These are phyloP conservation scores for Ciona savignyi DNA, from an alignment of 23 tunicate genomes.

Conservation along the genomic window DNA sequence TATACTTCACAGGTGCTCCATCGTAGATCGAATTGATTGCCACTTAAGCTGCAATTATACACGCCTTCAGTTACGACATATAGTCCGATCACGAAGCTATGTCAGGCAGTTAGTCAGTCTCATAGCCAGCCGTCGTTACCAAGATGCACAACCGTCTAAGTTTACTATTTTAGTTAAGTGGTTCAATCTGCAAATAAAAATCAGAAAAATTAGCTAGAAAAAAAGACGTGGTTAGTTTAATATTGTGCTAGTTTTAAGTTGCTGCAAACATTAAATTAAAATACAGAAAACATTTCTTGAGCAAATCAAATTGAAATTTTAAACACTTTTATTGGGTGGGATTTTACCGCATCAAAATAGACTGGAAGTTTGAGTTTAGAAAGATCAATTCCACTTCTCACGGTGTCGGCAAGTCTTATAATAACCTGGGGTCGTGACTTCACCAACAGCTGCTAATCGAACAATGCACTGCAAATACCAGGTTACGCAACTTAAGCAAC, in stretches of 20 bases:
- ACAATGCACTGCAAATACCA: constrained; percentile 1
- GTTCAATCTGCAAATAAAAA: too few relatives aligned
- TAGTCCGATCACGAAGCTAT: constrained; percentile 1
- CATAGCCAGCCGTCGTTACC: too few relatives aligned
- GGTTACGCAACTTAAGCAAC: neutral
- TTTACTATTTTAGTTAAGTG: too few relatives aligned
- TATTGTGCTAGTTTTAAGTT: too few relatives aligned
- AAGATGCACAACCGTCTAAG: too few relatives aligned
- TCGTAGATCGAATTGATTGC: neutral
- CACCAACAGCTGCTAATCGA: neutral
- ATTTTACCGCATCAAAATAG: neutral
- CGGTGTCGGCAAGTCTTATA: neutral
- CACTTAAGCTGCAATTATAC: neutral
- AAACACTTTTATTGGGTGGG: neutral
- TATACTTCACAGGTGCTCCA: neutral
- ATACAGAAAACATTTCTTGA: too few relatives aligned
- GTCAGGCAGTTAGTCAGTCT: neutral
- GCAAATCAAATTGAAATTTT: neutral
- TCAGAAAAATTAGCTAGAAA: too few relatives aligned
- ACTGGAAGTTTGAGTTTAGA: neutral
- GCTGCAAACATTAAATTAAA: too few relatives aligned
- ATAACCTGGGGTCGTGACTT: neutral
- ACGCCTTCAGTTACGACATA: neutral
- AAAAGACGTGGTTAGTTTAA: too few relatives aligned
- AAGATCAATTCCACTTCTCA: neutral